These are phyloP conservation scores for Adelges cooleyi DNA, from an alignment of 1,140 invertebrate genomes.

Conservation along the genomic window DNA sequence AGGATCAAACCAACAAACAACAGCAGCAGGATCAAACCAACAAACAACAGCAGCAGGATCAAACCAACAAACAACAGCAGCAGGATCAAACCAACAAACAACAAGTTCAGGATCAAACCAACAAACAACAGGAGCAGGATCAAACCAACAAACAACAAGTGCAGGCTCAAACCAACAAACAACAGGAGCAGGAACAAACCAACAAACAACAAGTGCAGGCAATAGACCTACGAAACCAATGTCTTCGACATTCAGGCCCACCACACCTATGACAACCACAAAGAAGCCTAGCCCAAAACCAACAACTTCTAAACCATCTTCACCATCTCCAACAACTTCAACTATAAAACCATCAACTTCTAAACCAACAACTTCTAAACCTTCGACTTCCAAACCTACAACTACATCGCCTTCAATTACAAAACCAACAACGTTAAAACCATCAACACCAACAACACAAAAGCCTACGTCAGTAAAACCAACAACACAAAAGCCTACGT, in stretches of 20 bases:
- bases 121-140: background rate
- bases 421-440: background rate
- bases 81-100: background rate
- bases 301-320: background rate
- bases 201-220: background rate
- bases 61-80: background rate
- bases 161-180: background rate
- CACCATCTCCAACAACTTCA: background rate
- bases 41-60: background rate
- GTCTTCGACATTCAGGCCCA: slow-evolving; percentile 14
- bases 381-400: background rate
- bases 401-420: too few species aligned
- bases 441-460: background rate
- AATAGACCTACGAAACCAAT: slow-evolving; percentile 10
- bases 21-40: slow-evolving; percentile 28
- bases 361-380: too few species aligned
- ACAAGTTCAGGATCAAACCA: background rate
- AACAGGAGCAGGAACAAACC: background rate
- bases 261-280: slow-evolving; percentile 3
- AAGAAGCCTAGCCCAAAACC: slow-evolving; percentile 3
- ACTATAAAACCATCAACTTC: background rate
- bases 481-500: slow-evolving; percentile 6
- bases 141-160: background rate
- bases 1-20: slow-evolving; percentile 31
- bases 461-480: slow-evolving; percentile 1